These are phyloP conservation scores for Peromyscus attwateri DNA, from an alignment of 2,797 vertebrate species.

Conservation along the genomic window DNA sequence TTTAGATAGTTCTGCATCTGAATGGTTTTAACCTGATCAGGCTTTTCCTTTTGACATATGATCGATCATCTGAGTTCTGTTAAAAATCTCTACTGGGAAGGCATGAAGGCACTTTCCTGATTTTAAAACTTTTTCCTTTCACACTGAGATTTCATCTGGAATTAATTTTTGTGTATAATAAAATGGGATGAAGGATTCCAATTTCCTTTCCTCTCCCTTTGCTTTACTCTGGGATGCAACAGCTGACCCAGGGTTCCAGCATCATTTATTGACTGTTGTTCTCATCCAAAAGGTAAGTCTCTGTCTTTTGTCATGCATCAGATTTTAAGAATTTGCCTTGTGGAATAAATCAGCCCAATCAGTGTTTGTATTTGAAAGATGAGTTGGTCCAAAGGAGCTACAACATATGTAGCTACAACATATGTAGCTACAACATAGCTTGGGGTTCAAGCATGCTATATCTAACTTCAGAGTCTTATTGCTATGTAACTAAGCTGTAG, in stretches of 20 bases:
- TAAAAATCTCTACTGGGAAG: neutral
- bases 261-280: neutral
- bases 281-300: neutral
- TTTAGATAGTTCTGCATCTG: neutral
- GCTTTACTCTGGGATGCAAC: neutral
- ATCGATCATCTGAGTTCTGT: neutral
- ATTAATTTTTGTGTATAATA: neutral
- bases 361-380: neutral
- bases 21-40: neutral
- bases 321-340: neutral
- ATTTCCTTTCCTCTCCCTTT: neutral
- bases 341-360: neutral
- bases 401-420: no score
- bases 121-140: neutral
- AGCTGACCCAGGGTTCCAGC: neutral
- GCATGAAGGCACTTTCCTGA: neutral
- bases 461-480: neutral
- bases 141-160: neutral
- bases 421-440: neutral
- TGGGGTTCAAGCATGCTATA: neutral
- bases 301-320: neutral
- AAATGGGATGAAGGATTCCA: neutral
- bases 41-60: neutral
- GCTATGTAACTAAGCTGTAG: neutral
- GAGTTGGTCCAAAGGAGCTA: no score